Conservation (phyloP, 2,113 vertebrate genomes). For the Microtus ochrogaster region DNA sequence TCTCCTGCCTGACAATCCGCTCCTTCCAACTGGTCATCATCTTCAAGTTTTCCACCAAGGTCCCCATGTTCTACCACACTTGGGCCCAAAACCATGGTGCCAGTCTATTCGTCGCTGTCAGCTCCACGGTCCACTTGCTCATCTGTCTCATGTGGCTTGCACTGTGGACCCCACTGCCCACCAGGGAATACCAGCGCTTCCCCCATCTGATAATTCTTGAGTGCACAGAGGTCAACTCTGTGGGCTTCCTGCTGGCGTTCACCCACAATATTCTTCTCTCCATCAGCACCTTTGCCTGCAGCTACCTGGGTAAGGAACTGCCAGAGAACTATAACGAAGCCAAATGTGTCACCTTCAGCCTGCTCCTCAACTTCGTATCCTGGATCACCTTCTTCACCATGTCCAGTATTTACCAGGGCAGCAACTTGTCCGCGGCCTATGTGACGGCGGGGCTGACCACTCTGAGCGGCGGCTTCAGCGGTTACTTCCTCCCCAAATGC, state of each 20-base stretch:
- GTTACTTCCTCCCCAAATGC: slow-evolving; percentile 91
- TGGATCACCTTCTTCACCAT: slow-evolving; percentile 87
- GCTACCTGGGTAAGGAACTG: slow-evolving; percentile 93
- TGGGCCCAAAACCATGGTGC: slow-evolving; percentile 89
- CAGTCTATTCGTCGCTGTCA: slow-evolving; percentile 82
- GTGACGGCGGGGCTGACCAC: slow-evolving; percentile 84
- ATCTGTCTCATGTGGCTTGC: slow-evolving; percentile 77
- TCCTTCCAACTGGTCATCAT: slow-evolving; percentile 92
- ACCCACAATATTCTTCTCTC: slow-evolving; percentile 81
- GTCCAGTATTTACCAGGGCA: slow-evolving; percentile 80
- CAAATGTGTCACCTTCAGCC: slow-evolving; percentile 91
- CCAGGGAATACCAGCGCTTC: slow-evolving; percentile 73
- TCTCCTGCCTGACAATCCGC: slow-evolving; percentile 89
- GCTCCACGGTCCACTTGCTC: slow-evolving; percentile 80
- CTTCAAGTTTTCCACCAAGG: slow-evolving; percentile 91
- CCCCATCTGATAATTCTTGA: slow-evolving; percentile 85
- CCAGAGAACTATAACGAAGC: slow-evolving; percentile 95
- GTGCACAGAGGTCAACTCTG: slow-evolving; percentile 72
- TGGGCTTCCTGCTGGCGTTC: neutral
- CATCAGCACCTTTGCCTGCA: slow-evolving; percentile 88
- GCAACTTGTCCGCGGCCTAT: slow-evolving; percentile 77
- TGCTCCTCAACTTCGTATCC: slow-evolving; percentile 88
- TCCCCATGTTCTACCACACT: slow-evolving; percentile 83
- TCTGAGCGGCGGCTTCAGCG: slow-evolving; percentile 85
- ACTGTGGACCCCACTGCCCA: slow-evolving; percentile 76